A percentile compares a stretch with the other conserved stretches of the same genome.
Evolutionary conservation across 2,888 invertebrate species (phyloP).

Genomic region (Chouioia cunea): DNA sequence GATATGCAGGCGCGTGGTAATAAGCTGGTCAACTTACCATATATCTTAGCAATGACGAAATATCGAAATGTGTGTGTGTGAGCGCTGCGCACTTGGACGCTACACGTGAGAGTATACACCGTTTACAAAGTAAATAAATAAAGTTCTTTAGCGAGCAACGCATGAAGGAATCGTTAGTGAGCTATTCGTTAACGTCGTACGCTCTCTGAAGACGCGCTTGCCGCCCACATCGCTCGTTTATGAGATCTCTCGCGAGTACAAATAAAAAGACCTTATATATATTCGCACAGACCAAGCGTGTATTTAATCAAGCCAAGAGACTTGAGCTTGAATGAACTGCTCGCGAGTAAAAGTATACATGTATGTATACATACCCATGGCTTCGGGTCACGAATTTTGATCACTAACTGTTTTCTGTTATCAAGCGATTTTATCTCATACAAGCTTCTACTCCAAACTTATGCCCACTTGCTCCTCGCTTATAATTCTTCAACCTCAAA

Average conservation of each 20-base stretch:
- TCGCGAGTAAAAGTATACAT: not conserved
- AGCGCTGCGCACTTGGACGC: too few species aligned
- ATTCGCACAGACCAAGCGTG: constrained; percentile 5
- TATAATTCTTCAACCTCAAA: too few species aligned
- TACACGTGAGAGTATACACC: too few species aligned
- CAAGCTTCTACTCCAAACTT: too few species aligned
- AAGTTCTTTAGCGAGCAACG: not conserved
- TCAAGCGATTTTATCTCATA: too few species aligned
- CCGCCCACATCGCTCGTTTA: constrained; percentile 19
- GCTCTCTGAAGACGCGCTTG: constrained; percentile 13
- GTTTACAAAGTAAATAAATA: not conserved
- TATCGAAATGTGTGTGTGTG: constrained; percentile 4
- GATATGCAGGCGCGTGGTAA: too few species aligned
- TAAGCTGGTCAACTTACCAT: too few species aligned
- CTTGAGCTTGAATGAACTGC: not conserved
- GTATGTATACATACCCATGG: too few species aligned
- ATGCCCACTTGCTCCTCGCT: too few species aligned
- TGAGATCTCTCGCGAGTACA: constrained; percentile 9
- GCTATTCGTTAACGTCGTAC: constrained; percentile 18
- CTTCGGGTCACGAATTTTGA: too few species aligned
- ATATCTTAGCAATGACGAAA: constrained; percentile 26
- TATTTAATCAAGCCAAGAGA: constrained; percentile 12
- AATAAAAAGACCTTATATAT: constrained; percentile 4
- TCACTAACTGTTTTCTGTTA: too few species aligned
- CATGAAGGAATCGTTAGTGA: constrained; percentile 13